Percentiles rank a stretch among this genome's conserved stretches.
phyloP scores from a whole-genome alignment of 2,888 invertebrate species.

The Cryptus viduatorius region DNA sequence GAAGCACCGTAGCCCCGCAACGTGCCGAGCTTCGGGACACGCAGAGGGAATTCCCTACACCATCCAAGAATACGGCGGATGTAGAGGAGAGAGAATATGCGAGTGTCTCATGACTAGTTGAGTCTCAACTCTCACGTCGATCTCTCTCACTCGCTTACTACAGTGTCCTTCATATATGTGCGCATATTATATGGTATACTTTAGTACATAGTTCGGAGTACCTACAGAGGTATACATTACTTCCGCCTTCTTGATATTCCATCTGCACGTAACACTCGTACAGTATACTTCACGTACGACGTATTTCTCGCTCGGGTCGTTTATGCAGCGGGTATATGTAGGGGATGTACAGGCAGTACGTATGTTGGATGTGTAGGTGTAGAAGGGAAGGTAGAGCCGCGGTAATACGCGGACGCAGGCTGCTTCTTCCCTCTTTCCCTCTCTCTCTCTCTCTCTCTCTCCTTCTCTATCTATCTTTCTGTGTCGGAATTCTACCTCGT shows the following conservation, averaged over 20 bases:
- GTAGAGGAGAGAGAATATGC: conserved; percentile 22
- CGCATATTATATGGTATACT: background rate
- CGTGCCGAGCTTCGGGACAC: conserved; percentile 58
- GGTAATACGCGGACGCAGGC: background rate
- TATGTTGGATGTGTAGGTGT: conserved; percentile 10
- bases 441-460: background rate
- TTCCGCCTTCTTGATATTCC: conserved; percentile 63
- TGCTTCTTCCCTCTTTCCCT: background rate
- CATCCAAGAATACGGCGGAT: conserved; percentile 28
- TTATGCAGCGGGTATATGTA: conserved; percentile 39
- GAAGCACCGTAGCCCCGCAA: conserved; percentile 42
- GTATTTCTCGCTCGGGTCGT: conserved; percentile 51
- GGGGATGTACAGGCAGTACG: conserved; percentile 5
- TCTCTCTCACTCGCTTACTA: background rate
- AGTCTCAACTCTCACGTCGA: conserved; percentile 34
- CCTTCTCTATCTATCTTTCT: background rate
- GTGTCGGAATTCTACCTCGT: conserved; percentile 5
- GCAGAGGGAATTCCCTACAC: conserved; percentile 52
- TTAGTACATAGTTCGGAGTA: conserved; percentile 26
- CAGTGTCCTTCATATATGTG: background rate
- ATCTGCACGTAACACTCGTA: conserved; percentile 58
- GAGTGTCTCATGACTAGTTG: conserved; percentile 63
- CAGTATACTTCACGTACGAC: conserved; percentile 42
- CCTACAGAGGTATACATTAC: conserved; percentile 45
- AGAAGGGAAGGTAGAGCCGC: too few relatives aligned